These are phyloP conservation scores for Semnopithecus entellus DNA, from an alignment of 2,113 vertebrate genomes.

Conservation along the genomic window DNA sequence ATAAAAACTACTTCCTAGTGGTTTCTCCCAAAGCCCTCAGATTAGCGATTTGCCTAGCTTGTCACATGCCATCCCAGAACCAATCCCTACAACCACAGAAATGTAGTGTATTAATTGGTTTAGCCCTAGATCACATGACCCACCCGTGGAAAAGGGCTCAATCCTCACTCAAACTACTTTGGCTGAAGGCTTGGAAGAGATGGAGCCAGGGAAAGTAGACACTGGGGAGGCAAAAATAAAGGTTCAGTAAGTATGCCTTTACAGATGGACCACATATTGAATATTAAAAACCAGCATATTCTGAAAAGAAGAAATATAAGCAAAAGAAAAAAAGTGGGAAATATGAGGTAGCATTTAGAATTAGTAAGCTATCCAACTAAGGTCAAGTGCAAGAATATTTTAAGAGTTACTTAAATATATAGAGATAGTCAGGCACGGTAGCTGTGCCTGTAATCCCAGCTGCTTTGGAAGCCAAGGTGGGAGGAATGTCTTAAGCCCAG, in stretches of 20 bases:
- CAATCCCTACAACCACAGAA: not conserved
- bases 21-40: not conserved
- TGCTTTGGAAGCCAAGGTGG: no score
- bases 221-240: not conserved
- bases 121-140: not conserved
- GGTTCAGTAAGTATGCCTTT: not conserved
- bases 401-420: not conserved
- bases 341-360: not conserved
- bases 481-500: no score
- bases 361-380: not conserved
- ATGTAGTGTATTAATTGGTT: not conserved
- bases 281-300: not conserved
- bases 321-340: slow-evolving; percentile 14
- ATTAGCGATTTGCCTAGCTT: not conserved
- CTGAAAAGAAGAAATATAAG: not conserved
- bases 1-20: not conserved
- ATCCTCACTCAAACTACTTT: not conserved
- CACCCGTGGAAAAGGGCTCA: not conserved
- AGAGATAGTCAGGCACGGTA: no score
- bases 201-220: not conserved
- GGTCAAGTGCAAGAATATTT: not conserved
- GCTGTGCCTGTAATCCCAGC: no score
- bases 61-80: not conserved
- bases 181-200: not conserved
- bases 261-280: not conserved